Conservation (phyloP, 1,140 invertebrate genomes). For the Anadara kagoshimensis region DNA sequence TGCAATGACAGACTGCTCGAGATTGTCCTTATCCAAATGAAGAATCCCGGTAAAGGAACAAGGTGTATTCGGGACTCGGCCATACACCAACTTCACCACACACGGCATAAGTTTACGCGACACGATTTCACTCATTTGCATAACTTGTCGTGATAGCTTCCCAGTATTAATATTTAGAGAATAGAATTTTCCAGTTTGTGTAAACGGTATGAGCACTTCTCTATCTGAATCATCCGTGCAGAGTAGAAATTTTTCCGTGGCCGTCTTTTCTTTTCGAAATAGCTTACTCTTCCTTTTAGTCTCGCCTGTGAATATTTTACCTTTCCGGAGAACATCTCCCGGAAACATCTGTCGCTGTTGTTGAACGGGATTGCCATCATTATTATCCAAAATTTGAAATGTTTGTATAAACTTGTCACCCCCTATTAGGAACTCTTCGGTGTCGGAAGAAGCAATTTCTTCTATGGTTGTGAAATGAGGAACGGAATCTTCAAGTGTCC, state of each 20-base stretch:
- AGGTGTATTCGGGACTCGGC: slow-evolving; percentile 46
- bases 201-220: slow-evolving; percentile 52
- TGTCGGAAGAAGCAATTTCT: slow-evolving; percentile 40
- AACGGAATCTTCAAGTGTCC: slow-evolving; percentile 27
- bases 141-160: slow-evolving; percentile 33
- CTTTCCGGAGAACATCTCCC: slow-evolving; percentile 51
- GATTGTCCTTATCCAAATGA: slow-evolving; percentile 37
- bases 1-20: slow-evolving; percentile 52
- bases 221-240: slow-evolving; percentile 57
- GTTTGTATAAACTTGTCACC: slow-evolving; percentile 45
- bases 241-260: slow-evolving; percentile 48
- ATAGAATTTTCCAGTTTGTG: slow-evolving; percentile 53
- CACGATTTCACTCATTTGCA: slow-evolving; percentile 49
- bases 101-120: slow-evolving; percentile 42
- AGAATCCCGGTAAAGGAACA: slow-evolving; percentile 55
- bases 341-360: slow-evolving; percentile 47
- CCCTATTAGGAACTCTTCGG: slow-evolving; percentile 51
- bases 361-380: slow-evolving; percentile 20
- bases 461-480: slow-evolving; percentile 44
- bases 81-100: slow-evolving; percentile 53
- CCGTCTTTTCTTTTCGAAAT: slow-evolving; percentile 38
- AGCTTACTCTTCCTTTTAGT: slow-evolving; percentile 42
- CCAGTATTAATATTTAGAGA: slow-evolving; percentile 32
- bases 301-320: slow-evolving; percentile 43
- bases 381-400: slow-evolving; percentile 28